These are phyloP conservation scores for Cinclus mexicanus DNA, from an alignment of 2,113 vertebrate species.

Conservation along the genomic window DNA sequence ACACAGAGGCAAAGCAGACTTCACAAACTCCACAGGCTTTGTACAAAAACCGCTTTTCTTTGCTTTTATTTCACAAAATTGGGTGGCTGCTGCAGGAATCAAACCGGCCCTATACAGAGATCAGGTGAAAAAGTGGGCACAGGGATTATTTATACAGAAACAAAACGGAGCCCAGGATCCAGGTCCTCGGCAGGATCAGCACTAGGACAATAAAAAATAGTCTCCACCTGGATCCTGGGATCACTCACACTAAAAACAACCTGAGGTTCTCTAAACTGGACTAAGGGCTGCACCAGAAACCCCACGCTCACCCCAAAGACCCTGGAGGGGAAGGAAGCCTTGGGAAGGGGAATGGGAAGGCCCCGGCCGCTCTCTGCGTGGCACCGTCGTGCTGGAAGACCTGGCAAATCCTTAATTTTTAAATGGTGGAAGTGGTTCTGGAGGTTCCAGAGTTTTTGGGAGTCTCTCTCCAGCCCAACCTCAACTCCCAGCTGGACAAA, in stretches of 20 bases:
- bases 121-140: conserved; percentile 54
- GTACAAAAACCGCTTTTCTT: conserved; percentile 71
- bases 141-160: conserved; percentile 48
- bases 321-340: neutral
- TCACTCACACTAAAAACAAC: conserved; percentile 71
- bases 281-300: conserved; percentile 60
- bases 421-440: neutral
- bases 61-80: conserved; percentile 64
- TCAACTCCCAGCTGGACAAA: neutral
- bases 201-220: conserved; percentile 71
- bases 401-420: neutral
- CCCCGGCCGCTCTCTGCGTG: neutral
- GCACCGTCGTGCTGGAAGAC: neutral
- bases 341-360: conserved; percentile 38
- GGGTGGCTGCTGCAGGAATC: conserved; percentile 60
- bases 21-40: conserved; percentile 30
- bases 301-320: conserved; percentile 36
- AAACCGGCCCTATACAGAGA: conserved; percentile 58
- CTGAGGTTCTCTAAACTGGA: conserved; percentile 70
- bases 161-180: conserved; percentile 16
- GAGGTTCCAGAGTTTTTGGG: neutral
- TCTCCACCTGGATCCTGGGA: conserved; percentile 61
- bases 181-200: conserved; percentile 13
- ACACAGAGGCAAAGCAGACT: neutral
- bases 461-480: neutral